Conservation (phyloP, 2,888 invertebrate genomes). For the Zaprionus lineosus region DNA sequence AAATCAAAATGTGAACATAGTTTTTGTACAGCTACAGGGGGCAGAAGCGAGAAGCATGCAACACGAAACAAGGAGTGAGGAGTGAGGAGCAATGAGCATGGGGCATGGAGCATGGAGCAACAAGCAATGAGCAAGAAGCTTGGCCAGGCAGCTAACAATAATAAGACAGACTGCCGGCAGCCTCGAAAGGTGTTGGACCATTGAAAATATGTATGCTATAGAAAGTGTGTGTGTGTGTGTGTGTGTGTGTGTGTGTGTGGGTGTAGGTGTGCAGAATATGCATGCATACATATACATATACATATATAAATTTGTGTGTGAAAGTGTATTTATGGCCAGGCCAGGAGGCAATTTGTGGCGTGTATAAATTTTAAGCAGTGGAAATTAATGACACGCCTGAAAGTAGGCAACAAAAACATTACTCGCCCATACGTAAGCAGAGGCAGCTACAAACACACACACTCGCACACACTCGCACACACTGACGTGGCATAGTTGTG, state of each 20-base stretch:
- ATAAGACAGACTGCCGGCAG: conserved; percentile 41
- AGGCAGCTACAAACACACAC: neutral
- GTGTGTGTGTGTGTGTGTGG: conserved; percentile 1
- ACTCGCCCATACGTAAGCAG: conserved; percentile 1
- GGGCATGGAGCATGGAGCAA: too few species aligned
- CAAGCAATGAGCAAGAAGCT: too few species aligned
- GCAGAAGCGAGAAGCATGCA: neutral
- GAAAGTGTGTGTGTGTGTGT: neutral
- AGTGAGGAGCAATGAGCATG: too few species aligned
- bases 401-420: conserved; percentile 48
- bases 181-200: conserved; percentile 59
- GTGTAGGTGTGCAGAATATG: neutral
- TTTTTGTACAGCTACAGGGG: conserved; percentile 29
- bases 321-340: conserved; percentile 41
- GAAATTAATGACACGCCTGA: conserved; percentile 59
- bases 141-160: conserved; percentile 39
- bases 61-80: too few species aligned
- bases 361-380: conserved; percentile 65
- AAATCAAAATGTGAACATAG: conserved; percentile 58
- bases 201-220: conserved; percentile 41
- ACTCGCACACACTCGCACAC: conserved; percentile 12
- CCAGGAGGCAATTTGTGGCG: conserved; percentile 54
- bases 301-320: neutral
- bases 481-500: conserved; percentile 7
- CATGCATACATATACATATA: neutral